Base-by-base conservation (phyloP, 2,797 vertebrate genomes). In the Chelon auratus region DNA sequence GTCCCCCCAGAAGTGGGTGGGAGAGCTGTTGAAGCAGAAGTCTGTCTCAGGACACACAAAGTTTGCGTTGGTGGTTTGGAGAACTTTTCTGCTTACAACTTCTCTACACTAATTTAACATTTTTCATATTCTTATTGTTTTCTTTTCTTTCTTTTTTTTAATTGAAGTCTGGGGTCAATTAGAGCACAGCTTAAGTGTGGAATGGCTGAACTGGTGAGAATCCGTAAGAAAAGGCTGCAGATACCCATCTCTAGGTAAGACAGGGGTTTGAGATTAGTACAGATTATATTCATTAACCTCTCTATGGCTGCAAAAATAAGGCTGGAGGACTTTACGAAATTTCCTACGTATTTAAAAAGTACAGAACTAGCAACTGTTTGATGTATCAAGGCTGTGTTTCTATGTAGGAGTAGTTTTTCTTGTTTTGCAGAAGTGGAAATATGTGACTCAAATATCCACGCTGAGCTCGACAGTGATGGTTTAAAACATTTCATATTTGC, bases 231-330 rank as follows among this genome's bases (percentile, higher is more conserved):
- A 89, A 91, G 93, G 45, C 94, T 96, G 45, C 95, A 95, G 87
- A 92, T 93, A 57, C 95, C 95, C 67, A 95, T 95, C 80, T 91
- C 93, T 84, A 95, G 95, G 95, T 96, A 95, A 94, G 93, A 68
- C 54, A 53, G 68, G 40, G 69, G 33, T 10, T 69, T 66, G 13
- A 33, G 2, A 75, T 71, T 15, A 39, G 9, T 12, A n/a, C 22
- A 60, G 12, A 52, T 51, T 6, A 51, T 22, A 51, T 51, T 57
- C 9, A 40, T 47, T 45, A 33, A 8, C 4, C 24, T 6, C 18
- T 63, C 39, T 77, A 26, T 4, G 24, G 24, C 24, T 26, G 24
- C 7, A 67, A n/a, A 63, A 36, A 58, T 5, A 20, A 51, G 26
- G 22, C 14, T 15, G 0, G 9, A 62, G 20, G 42, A 53, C 47